Conservation (phyloP, 1,140 invertebrate species). For the Nasonia vitripennis region DNA sequence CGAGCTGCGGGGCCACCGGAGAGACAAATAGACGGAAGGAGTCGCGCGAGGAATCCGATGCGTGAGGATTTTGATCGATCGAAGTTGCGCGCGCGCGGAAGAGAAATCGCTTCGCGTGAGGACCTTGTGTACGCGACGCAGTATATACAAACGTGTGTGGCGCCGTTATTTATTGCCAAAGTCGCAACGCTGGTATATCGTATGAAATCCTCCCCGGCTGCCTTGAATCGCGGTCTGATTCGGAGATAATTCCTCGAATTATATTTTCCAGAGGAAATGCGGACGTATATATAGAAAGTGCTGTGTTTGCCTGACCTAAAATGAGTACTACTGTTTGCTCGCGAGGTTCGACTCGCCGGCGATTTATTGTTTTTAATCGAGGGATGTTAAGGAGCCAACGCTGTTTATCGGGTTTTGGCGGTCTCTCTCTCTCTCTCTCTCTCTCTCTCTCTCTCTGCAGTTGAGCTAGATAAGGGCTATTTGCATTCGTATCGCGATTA, state of each 20-base stretch:
- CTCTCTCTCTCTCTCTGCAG: too few species aligned
- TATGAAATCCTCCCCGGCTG: not conserved
- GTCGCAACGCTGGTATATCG: not conserved
- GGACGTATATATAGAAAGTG: too few species aligned
- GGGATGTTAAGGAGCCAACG: not conserved
- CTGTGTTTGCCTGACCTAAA: not conserved
- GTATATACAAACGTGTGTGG: not conserved
- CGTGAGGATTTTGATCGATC: conserved; percentile 21
- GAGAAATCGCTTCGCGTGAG: conserved; percentile 20
- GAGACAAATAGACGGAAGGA: conserved; percentile 4
- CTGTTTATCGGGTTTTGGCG: not conserved
- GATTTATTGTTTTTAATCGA: not conserved
- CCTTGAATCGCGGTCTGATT: too few species aligned
- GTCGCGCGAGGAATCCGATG: not conserved
- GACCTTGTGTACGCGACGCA: conserved; percentile 4
- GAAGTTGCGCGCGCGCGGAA: not conserved
- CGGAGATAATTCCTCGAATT: not conserved
- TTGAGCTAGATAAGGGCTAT: not conserved
- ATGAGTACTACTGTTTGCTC: not conserved
- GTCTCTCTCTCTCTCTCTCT: too few species aligned
- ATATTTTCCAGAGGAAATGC: too few species aligned
- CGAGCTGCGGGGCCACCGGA: too few species aligned
- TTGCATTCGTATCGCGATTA: not conserved
- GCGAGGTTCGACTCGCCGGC: not conserved
- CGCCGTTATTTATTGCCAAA: not conserved